These are phyloP conservation scores for Todus mexicanus DNA, from an alignment of 2,797 vertebrate genomes.

Conservation along the genomic window DNA sequence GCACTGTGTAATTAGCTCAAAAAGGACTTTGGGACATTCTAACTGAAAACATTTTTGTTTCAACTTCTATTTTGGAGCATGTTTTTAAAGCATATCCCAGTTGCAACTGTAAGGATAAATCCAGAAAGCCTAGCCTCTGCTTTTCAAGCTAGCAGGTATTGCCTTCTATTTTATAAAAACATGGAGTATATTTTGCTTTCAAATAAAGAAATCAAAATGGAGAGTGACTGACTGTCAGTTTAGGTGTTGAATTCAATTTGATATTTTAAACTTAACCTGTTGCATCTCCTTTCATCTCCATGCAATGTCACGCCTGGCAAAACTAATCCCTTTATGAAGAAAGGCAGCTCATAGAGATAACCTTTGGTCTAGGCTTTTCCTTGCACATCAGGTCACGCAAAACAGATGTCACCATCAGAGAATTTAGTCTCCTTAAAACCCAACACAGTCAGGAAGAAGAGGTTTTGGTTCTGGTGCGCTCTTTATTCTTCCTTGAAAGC, in stretches of 20 bases:
- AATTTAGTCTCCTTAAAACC: not conserved
- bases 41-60: not conserved
- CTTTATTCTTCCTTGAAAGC: not conserved
- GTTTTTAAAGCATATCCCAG: not conserved
- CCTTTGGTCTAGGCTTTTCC: slow-evolving; percentile 20
- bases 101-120: not conserved
- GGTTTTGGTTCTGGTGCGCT: not conserved
- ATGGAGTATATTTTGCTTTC: not conserved
- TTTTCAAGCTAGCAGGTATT: not conserved
- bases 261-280: not conserved
- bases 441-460: not conserved
- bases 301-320: not conserved
- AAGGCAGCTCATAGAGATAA: slow-evolving; percentile 31
- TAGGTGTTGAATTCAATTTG: not conserved
- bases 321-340: slow-evolving; percentile 49
- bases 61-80: fast-evolving
- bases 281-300: not conserved
- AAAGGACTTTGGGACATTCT: not conserved
- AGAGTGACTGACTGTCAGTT: not conserved
- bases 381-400: not conserved
- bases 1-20: not conserved
- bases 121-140: not conserved
- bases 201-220: not conserved
- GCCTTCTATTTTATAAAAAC: not conserved
- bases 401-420: not conserved